Percentiles rank a stretch among this genome's conserved stretches.
Evolutionary conservation across 2,113 vertebrate genomes (phyloP).

Genomic region (Henicopernis longicauda): DNA sequence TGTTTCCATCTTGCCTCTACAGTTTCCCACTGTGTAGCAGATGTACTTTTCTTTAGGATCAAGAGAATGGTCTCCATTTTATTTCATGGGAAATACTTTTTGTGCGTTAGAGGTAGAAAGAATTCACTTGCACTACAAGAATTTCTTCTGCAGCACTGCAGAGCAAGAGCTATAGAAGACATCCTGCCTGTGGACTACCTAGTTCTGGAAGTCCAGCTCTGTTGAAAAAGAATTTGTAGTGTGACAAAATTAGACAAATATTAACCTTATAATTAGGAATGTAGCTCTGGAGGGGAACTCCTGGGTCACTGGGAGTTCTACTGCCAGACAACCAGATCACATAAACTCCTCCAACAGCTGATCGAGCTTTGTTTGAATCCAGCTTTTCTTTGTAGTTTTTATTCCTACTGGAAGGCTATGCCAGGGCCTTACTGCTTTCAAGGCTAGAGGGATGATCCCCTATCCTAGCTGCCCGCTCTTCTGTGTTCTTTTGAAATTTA

Average conservation of each 20-base stretch:
- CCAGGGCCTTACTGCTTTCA: neutral
- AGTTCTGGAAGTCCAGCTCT: neutral
- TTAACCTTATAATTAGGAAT: neutral
- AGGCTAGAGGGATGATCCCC: neutral
- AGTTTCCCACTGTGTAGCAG: neutral
- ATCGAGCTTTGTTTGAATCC: neutral
- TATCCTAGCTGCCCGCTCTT: neutral
- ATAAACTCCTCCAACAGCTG: neutral
- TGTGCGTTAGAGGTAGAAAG: neutral
- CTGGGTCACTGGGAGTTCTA: neutral
- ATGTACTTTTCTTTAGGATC: neutral
- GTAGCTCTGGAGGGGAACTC: neutral
- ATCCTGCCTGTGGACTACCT: neutral
- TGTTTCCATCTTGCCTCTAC: neutral
- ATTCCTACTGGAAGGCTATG: neutral
- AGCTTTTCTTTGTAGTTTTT: neutral
- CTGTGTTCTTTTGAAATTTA: neutral
- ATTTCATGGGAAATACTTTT: neutral
- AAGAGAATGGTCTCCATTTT: neutral
- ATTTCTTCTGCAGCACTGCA: neutral
- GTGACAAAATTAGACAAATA: neutral
- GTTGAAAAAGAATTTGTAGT: neutral
- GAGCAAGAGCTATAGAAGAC: neutral
- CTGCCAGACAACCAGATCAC: neutral
- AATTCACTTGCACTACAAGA: neutral